Conservation (phyloP, 2,797 vertebrate genomes). For the Syncerus caffer region DNA sequence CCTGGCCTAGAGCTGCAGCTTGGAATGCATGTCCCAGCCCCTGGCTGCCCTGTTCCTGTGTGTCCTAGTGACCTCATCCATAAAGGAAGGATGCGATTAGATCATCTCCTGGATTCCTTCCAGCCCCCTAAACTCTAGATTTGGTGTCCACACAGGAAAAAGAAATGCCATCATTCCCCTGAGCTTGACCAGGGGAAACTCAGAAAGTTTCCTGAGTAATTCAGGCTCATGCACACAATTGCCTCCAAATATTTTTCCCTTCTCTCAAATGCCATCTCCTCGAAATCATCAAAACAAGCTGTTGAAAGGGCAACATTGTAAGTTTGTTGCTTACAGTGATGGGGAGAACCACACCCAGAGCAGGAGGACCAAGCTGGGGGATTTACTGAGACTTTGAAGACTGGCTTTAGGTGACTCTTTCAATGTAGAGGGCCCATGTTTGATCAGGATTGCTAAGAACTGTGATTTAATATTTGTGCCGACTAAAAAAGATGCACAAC, state of each 20-base stretch:
- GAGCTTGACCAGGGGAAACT: background rate
- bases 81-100: background rate
- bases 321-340: background rate
- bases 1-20: background rate
- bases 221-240: background rate
- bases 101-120: conserved; percentile 37
- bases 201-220: background rate
- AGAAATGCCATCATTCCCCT: background rate
- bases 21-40: background rate
- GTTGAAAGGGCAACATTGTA: background rate
- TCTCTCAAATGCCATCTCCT: background rate
- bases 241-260: background rate
- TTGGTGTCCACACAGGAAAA: background rate
- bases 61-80: background rate
- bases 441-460: background rate
- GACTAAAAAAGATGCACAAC: background rate
- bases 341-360: too few relatives aligned
- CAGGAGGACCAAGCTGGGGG: background rate
- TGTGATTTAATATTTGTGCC: background rate
- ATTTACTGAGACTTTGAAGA: background rate
- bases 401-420: background rate
- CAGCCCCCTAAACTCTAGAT: background rate
- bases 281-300: background rate
- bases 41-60: background rate
- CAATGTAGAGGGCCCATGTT: background rate